Conservation (phyloP, 2,888 invertebrate genomes). For the Deilephila porcellus region DNA sequence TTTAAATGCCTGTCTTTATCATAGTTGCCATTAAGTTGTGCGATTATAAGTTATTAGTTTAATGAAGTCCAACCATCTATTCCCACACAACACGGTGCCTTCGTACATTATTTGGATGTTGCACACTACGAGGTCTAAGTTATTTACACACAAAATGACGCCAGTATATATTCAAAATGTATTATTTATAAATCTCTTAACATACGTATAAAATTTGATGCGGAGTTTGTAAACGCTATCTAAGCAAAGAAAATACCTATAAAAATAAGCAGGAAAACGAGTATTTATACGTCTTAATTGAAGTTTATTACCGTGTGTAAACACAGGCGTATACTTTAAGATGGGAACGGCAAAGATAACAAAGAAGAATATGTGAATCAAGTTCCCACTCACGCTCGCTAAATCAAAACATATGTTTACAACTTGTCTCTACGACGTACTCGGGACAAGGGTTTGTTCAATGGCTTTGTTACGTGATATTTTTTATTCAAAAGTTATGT, state of each 20-base stretch:
- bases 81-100: too few species aligned
- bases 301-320: conserved; percentile 3
- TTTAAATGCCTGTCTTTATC: too few species aligned
- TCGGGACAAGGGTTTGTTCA: neutral
- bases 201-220: neutral
- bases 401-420: conserved; percentile 26
- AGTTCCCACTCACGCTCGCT: conserved; percentile 16
- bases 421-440: conserved; percentile 18
- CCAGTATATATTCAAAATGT: too few species aligned
- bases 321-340: neutral
- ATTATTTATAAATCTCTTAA: too few species aligned
- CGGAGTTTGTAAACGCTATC: neutral
- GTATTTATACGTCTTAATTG: conserved; percentile 20
- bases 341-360: conserved; percentile 1
- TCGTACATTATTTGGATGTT: too few species aligned
- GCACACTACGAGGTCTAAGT: too few species aligned
- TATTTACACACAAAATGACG: too few species aligned
- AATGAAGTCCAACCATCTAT: too few species aligned
- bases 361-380: conserved; percentile 21
- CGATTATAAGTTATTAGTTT: too few species aligned
- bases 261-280: neutral
- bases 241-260: neutral
- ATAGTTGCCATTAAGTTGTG: too few species aligned
- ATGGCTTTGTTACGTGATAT: neutral
- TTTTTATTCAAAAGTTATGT: neutral